These are phyloP conservation scores for Saxicola maurus DNA, from an alignment of 2,797 vertebrate genomes.

Conservation along the genomic window DNA sequence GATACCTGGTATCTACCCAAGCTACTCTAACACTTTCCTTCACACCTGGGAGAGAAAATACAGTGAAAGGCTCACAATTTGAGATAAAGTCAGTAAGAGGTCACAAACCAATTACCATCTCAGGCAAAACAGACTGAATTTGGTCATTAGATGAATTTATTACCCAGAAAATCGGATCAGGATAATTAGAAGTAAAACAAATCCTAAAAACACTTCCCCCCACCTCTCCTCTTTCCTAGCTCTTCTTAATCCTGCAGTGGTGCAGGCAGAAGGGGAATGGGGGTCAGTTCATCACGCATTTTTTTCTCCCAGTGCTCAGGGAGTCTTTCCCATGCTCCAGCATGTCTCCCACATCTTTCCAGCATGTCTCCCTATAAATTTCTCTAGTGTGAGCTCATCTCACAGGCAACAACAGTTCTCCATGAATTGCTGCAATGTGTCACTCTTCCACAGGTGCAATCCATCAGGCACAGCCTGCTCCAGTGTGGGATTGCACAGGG, in stretches of 20 bases:
- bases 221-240: not conserved
- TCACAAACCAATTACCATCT: not conserved
- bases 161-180: not conserved
- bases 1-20: not conserved
- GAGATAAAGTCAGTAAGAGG: not conserved
- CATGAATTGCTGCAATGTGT: not conserved
- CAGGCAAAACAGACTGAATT: not conserved
- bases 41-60: not conserved
- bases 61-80: not conserved
- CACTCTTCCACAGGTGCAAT: not conserved
- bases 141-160: not conserved
- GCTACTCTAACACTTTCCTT: not conserved
- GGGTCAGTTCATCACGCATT: not conserved
- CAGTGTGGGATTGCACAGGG: not conserved
- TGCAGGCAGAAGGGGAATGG: not conserved
- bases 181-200: not conserved
- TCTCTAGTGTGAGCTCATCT: not conserved
- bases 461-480: not conserved
- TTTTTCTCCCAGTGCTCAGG: not conserved
- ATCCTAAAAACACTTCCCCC: not conserved
- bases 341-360: not conserved
- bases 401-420: not conserved
- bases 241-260: not conserved
- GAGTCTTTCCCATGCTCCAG: not conserved
- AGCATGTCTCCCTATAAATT: not conserved